Evolutionary conservation across 1,140 invertebrate genomes (phyloP), one percentile per base, ranked within the genome.

Genomic region (Potamilus streckersoni): DNA sequence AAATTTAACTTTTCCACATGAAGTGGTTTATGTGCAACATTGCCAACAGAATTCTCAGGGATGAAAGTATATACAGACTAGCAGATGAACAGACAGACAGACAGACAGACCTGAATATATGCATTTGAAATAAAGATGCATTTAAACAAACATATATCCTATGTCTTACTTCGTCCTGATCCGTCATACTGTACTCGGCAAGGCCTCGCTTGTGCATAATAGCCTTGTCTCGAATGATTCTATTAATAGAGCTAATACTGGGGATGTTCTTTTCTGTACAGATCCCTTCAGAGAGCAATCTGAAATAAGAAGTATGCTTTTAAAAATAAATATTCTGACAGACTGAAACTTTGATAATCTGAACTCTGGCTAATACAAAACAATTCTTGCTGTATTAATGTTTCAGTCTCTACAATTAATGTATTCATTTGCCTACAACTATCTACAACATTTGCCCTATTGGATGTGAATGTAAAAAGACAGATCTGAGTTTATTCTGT

Each of bases 181-280:
- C 73, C 15, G 75, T 67, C 15, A 71, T 56, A 38, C 75, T 73
- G 64, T 72, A 49, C 38, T 60, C 73, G 49, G 84, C 85, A 27
- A 80, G 81, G n/a, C 85, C 82, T 65, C 85, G 80, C 15, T 84
- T 75, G 57, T 87, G 85, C 13, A 85, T 63, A 15, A 88, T 83
- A n/a, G 87, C 84, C 70, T 90, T 90, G 87, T 97, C 97, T 67
- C 96, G 92, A 56, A 98, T 92, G 83, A 98, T 98, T 78, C 97
- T 92, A 91, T 98, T 98, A 65, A 98, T 97, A 15, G 96, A 97
- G 73, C 96, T 97, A 61, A 98, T 96, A 58, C 96, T 97, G 2
- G 97, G 96, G 79, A 98, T 95, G 70, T 88, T 89, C 69, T 89
- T 89, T 77, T 88, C 87, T n/a, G 80, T 86, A 74, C 90, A 91